A percentile compares a stretch with the other conserved stretches of the same genome.
Conservation (phyloP, 2,797 vertebrate genomes). For the Anguilla obscura region DNA sequence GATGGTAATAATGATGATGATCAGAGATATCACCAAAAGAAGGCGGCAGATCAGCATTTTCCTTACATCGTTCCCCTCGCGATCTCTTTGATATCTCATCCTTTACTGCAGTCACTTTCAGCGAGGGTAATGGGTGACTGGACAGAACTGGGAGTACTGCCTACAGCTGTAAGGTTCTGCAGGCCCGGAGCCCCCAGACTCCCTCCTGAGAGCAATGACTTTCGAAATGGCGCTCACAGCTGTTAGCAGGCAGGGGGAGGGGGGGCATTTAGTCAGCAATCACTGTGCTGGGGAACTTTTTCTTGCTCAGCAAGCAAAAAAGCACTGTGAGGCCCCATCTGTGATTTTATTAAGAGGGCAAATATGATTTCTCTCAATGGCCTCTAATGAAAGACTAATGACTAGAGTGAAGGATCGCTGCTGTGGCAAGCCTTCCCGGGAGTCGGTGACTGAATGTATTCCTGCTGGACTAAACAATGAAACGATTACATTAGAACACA, state of each 20-base stretch:
- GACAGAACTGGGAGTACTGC: neutral
- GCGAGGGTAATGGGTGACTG: conserved; percentile 16
- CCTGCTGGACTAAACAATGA: conserved; percentile 40
- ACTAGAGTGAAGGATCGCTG: conserved; percentile 27
- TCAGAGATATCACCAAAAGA: neutral
- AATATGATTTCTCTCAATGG: conserved; percentile 32
- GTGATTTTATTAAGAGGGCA: conserved; percentile 40
- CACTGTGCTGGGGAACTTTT: conserved; percentile 15
- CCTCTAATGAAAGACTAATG: conserved; percentile 38
- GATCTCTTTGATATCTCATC: conserved; percentile 1
- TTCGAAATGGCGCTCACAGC: conserved; percentile 30
- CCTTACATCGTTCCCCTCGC: neutral
- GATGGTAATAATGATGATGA: neutral
- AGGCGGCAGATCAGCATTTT: neutral
- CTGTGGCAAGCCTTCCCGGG: conserved; percentile 19
- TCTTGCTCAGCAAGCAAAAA: conserved; percentile 19
- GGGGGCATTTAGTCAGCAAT: conserved; percentile 24
- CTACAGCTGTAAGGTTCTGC: conserved; percentile 8
- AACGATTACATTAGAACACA: conserved; percentile 43
- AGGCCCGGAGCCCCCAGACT: neutral
- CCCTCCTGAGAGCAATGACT: conserved; percentile 30
- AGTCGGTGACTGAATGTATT: conserved; percentile 31
- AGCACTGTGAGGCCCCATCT: conserved; percentile 29
- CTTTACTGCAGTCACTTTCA: neutral
- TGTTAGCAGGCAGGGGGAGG: conserved; percentile 18